These are phyloP conservation scores for Troides helena DNA, from an alignment of 2,888 invertebrate species.

Conservation along the genomic window DNA sequence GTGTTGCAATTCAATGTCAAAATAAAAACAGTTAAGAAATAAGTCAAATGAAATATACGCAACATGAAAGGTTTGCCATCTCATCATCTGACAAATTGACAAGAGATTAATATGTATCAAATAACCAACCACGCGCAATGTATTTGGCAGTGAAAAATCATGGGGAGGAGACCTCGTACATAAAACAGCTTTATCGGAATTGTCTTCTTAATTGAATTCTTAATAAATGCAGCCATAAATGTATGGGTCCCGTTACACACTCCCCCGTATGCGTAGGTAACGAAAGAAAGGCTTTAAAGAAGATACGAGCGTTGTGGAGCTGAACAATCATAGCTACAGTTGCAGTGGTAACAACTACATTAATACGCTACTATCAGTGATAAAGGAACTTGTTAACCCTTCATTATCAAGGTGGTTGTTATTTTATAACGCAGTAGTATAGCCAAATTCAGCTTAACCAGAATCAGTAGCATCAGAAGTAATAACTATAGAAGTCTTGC, in stretches of 20 bases:
- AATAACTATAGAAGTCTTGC: not conserved
- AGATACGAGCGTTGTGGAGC: not conserved
- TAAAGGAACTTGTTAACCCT: not conserved
- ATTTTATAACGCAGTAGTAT: not conserved
- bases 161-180: constrained; percentile 28
- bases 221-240: constrained; percentile 29
- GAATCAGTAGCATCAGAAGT: not conserved
- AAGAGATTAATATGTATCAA: constrained; percentile 28
- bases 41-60: constrained; percentile 18
- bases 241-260: constrained; percentile 21
- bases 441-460: not conserved
- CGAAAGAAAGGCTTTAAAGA: not conserved
- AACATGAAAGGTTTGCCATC: constrained; percentile 23
- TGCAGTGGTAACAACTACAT: not conserved
- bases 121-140: constrained; percentile 21
- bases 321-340: not conserved
- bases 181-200: constrained; percentile 30
- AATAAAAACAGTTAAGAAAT: not conserved
- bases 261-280: not conserved
- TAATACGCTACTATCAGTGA: not conserved
- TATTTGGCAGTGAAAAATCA: constrained; percentile 29
- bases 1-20: constrained; percentile 14
- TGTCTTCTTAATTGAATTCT: constrained; percentile 34
- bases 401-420: not conserved
- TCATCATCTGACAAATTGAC: constrained; percentile 28